These are phyloP conservation scores for Cynocephalus volans DNA, from an alignment of 2,113 vertebrate species.

Conservation along the genomic window DNA sequence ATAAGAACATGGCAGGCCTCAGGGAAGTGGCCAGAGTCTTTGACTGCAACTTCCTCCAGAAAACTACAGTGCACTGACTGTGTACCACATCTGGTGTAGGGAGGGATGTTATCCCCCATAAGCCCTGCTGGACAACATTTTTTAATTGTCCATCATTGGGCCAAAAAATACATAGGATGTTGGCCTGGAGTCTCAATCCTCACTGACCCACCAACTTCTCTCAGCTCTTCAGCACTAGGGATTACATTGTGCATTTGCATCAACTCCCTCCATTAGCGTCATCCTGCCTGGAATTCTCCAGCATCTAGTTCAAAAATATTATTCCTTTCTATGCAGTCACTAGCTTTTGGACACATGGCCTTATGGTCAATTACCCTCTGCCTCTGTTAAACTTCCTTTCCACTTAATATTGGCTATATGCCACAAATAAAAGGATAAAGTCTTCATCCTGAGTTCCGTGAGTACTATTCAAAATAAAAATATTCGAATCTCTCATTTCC, in stretches of 20 bases:
- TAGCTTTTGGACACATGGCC: neutral
- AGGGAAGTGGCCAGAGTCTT: neutral
- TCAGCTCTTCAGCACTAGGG: neutral
- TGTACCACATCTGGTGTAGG: neutral
- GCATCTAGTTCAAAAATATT: neutral
- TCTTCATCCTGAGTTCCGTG: neutral
- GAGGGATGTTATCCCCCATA: neutral
- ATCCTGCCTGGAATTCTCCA: neutral
- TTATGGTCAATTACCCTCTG: constrained; percentile 5
- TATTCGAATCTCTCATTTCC: neutral
- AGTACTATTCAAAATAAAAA: neutral
- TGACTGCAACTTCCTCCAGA: neutral
- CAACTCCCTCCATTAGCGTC: neutral
- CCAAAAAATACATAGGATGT: neutral
- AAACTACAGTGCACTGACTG: neutral
- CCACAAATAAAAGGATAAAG: constrained; percentile 21
- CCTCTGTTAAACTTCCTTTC: constrained; percentile 45
- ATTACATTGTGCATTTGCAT: neutral
- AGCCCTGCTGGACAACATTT: neutral
- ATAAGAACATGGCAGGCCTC: neutral
- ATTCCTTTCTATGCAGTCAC: neutral
- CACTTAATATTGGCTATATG: neutral
- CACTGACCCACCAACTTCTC: neutral
- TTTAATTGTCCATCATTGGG: neutral
- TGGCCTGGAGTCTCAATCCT: neutral